Base-by-base conservation (phyloP, 1,140 invertebrate species). In the Marisa cornuarietis region DNA sequence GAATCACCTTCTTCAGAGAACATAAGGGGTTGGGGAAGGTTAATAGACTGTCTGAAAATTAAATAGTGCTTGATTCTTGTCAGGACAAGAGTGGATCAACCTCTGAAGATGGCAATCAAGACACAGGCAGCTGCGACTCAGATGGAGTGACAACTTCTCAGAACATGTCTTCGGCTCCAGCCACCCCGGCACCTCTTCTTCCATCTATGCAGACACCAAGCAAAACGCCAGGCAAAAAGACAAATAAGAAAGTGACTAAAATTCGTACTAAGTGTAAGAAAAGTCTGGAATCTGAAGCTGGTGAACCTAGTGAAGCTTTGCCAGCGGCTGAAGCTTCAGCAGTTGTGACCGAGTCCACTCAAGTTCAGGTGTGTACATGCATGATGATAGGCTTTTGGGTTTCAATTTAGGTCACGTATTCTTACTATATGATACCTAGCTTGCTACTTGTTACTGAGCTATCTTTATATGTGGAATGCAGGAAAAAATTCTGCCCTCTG, bases 111-210 rank as follows among this genome's bases (percentile, higher is more conserved):
- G 86, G 86, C 66, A 79, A 79, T 81, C 79, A 82, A 63, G 83
- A 80, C 66, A 84, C 84, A 52, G 85, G 83, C 72, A 85, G 83
- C 79, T 87, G 85, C 81, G 82, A 83, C 24, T 85, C 85, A 31
- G 84, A 84, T 26, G 78, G 58, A 49, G 63, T 49, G 49, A 61
- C 74, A 42, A 65, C 63, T 54, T 14, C 54, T 18, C 31, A 52
- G 11, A 51, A 7, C 31, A 49, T 18, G 14, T 26, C 31, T 8
- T 26, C 72, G 26, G 74, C 61, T 42, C 26, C 65, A 22, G 24
- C 51, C 7, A 49, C 31, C 63, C 76, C 76, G 14, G 20, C 76
- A 7, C 26, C 76, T 51, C 18, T 65, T n/a, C n/a, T 63, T 54
- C 62, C 24, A 20, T 9, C 65, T 16, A 24, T 51, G 6, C 18